Evolutionary conservation across 2,888 invertebrate genomes (phyloP).

Genomic region (Zaprionus lineosus): DNA sequence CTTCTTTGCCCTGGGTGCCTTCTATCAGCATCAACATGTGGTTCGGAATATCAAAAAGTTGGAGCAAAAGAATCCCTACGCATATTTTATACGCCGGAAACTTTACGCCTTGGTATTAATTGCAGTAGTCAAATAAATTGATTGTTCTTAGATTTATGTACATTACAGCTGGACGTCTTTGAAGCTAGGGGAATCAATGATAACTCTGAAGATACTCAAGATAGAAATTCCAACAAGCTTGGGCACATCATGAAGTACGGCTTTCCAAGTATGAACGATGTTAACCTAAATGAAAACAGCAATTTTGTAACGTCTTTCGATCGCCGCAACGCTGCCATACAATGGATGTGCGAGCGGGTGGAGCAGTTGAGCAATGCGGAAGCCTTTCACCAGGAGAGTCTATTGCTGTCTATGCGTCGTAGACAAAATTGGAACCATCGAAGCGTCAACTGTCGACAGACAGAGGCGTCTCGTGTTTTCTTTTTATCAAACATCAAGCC

Average conservation of each 20-base stretch:
- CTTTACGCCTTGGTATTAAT: conserved; percentile 56
- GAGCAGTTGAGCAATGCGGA: conserved; percentile 14
- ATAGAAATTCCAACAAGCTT: conserved; percentile 40
- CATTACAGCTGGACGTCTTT: conserved; percentile 52
- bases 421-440: not conserved
- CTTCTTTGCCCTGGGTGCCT: conserved; percentile 69
- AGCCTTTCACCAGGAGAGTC: not conserved
- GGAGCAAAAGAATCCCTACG: conserved; percentile 63
- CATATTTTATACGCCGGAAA: conserved; percentile 65
- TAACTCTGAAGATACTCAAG: not conserved
- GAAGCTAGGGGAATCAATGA: conserved; percentile 3
- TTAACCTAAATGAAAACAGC: conserved; percentile 51
- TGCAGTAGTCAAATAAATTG: too few species aligned
- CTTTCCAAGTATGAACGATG: conserved; percentile 71
- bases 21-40: conserved; percentile 67
- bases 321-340: conserved; percentile 62
- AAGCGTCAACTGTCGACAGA: conserved; percentile 31
- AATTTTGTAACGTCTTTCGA: conserved; percentile 67
- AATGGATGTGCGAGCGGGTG: conserved; percentile 66
- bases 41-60: conserved; percentile 52
- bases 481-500: conserved; percentile 68
- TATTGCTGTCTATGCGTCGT: conserved; percentile 3
- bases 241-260: conserved; percentile 65
- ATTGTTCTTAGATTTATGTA: not conserved
- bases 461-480: conserved; percentile 64